These are phyloP conservation scores for Mastomys natalensis DNA, from an alignment of 2,113 vertebrate species.

Conservation along the genomic window DNA sequence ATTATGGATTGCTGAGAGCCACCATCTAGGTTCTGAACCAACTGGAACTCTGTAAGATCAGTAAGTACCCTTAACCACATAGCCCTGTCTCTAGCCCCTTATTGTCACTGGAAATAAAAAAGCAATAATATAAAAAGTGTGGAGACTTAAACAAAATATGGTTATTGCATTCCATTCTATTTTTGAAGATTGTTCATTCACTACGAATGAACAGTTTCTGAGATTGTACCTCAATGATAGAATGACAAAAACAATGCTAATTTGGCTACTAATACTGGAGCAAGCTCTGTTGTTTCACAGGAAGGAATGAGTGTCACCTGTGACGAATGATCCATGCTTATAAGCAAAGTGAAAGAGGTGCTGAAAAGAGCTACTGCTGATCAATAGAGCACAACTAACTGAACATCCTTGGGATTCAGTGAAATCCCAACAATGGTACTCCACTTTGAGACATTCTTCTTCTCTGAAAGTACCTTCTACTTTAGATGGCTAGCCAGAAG, in stretches of 20 bases:
- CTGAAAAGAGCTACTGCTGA: neutral
- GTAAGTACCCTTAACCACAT: neutral
- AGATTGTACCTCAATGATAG: neutral
- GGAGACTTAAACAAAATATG: constrained; percentile 18
- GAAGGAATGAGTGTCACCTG: neutral
- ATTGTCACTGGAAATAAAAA: neutral
- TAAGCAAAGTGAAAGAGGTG: neutral
- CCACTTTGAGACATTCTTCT: neutral
- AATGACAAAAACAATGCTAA: neutral
- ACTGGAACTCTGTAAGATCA: neutral
- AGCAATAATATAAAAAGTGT: neutral
- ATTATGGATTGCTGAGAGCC: neutral
- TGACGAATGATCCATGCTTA: constrained; percentile 16
- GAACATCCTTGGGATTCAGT: constrained; percentile 10
- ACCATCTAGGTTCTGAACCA: too few relatives aligned
- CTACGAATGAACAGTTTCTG: neutral
- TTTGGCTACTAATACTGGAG: neutral
- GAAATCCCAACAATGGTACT: constrained; percentile 35
- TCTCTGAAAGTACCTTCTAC: neutral
- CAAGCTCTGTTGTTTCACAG: neutral
- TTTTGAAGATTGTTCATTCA: neutral
- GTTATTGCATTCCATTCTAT: constrained; percentile 5
- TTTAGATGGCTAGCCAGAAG: neutral
- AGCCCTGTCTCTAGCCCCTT: neutral
- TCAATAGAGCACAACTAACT: constrained; percentile 41